Evolutionary conservation across 92 coral and sea anemone genomes (phyloP).

Genomic region (Porites divaricata): DNA sequence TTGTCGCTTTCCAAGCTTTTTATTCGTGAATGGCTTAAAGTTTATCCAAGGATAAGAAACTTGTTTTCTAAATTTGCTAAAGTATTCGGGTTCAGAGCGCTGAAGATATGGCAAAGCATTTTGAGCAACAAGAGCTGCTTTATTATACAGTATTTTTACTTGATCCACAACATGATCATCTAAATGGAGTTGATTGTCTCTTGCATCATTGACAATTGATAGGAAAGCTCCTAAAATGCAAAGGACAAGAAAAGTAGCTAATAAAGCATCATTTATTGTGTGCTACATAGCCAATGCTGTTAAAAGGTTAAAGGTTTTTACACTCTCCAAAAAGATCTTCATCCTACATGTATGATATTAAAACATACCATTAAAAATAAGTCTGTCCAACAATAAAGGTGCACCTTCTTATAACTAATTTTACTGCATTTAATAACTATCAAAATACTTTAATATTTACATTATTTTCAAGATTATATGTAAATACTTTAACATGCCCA

Average conservation of each 20-base stretch:
- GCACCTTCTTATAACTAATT: too few relatives aligned
- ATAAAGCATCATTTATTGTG: neutral
- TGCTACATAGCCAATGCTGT: too few relatives aligned
- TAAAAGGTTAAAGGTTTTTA: too few relatives aligned
- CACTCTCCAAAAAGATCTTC: too few relatives aligned
- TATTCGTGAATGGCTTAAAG: constrained; percentile 69
- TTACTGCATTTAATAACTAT: too few relatives aligned
- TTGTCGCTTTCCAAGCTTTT: constrained; percentile 30
- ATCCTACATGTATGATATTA: too few relatives aligned
- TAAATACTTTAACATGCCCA: too few relatives aligned
- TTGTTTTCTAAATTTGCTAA: constrained; percentile 67
- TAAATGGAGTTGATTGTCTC: constrained; percentile 55
- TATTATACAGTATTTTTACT: constrained; percentile 49
- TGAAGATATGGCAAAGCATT: constrained; percentile 69
- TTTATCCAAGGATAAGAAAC: constrained; percentile 77
- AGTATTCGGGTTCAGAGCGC: constrained; percentile 54
- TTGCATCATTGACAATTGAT: constrained; percentile 59
- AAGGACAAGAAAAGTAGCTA: neutral
- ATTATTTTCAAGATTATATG: too few relatives aligned
- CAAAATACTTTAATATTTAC: too few relatives aligned
- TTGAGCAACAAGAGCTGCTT: constrained; percentile 65
- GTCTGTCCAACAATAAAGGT: too few relatives aligned
- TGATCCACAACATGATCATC: constrained; percentile 31
- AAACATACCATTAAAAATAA: too few relatives aligned
- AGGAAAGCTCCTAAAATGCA: constrained; percentile 67